A percentile compares a stretch with the other conserved stretches of the same genome.
Conservation (phyloP, 2,888 invertebrate species). For the Dryocosmus kuriphilus region DNA sequence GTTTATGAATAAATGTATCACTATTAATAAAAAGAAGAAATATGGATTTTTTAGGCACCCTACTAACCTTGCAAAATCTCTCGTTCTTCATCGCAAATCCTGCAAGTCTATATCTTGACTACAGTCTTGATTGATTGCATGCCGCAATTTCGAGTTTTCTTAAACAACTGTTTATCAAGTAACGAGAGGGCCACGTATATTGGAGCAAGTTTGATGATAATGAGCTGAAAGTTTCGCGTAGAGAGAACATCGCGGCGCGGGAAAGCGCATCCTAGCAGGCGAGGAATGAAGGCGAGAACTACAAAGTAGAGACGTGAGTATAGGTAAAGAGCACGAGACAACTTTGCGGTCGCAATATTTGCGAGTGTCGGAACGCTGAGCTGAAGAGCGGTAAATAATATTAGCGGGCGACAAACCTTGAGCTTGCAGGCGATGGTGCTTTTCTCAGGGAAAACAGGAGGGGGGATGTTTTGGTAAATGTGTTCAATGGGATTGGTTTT, state of each 20-base stretch:
- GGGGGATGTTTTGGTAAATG: slow-evolving; percentile 80
- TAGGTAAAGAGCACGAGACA: slow-evolving; percentile 14
- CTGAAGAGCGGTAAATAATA: slow-evolving; percentile 56
- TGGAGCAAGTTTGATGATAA: slow-evolving; percentile 13
- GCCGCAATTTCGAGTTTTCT: slow-evolving; percentile 16
- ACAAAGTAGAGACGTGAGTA: slow-evolving; percentile 24
- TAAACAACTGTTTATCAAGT: neutral
- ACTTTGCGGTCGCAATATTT: slow-evolving; percentile 57
- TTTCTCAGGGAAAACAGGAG: slow-evolving; percentile 76
- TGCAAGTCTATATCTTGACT: neutral
- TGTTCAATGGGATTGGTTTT: slow-evolving; percentile 74
- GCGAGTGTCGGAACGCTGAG: slow-evolving; percentile 52
- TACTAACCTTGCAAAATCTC: neutral
- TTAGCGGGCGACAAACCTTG: slow-evolving; percentile 72
- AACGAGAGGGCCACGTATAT: neutral
- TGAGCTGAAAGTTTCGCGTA: slow-evolving; percentile 30
- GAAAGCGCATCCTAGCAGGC: slow-evolving; percentile 36
- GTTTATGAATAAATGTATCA: too few relatives aligned
- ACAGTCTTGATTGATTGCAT: slow-evolving; percentile 4
- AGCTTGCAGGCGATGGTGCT: slow-evolving; percentile 59
- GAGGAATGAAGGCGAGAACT: slow-evolving; percentile 44
- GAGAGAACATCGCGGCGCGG: neutral
- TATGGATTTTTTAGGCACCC: too few relatives aligned
- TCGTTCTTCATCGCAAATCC: neutral
- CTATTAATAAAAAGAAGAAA: too few relatives aligned